Base-by-base conservation (phyloP, 2,888 invertebrate species). In the Eilema caniola region DNA sequence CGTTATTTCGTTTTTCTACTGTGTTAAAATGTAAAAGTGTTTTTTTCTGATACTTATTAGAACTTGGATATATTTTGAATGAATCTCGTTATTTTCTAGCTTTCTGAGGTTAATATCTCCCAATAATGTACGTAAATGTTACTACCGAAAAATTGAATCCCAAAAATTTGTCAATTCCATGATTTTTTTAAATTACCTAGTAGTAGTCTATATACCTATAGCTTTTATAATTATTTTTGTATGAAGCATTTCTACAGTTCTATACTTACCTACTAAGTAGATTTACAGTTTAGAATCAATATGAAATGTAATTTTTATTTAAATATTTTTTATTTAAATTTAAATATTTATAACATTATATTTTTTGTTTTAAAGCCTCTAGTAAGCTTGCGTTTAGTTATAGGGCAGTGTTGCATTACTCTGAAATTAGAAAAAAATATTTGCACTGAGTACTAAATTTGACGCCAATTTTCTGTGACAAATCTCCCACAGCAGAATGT, bases 151-250 rank as follows among this genome's bases (percentile, higher is more conserved):
- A 14, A 65, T 65, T 66, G 57, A 33, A 23, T 24, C 41, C 61
- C 12, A 4, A 28, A 63, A 66, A 53, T 65, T 63, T 28, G 69
- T 72, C 68, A 72, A 70, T 77, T 77, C 53, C 57, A 70, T 5
- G 57, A 56, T 62, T 63, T 66, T 60, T 20, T 41, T 37, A 5
- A 56, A 25, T 70, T 47, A 56, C 53, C 53, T 53, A 53, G 47
- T 70, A 69, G 57, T 67, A 24, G 33, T 25, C 3, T 4, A 28
- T 4, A 16, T 63, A 62, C 12, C n/a, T 69, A 70, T 65, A 72
- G 67, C 66, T 82, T 77, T 72, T 74, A 41, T 59, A 69, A 66
- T 74, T 69, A 70, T 64, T 80, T 79, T 65, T 73, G 53, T 75
- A 71, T 56, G 56, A 53, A 37, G 62, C 71, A 80, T 77, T 83